Conservation (phyloP, 2,888 invertebrate species). For the Eupithecia tripunctaria region DNA sequence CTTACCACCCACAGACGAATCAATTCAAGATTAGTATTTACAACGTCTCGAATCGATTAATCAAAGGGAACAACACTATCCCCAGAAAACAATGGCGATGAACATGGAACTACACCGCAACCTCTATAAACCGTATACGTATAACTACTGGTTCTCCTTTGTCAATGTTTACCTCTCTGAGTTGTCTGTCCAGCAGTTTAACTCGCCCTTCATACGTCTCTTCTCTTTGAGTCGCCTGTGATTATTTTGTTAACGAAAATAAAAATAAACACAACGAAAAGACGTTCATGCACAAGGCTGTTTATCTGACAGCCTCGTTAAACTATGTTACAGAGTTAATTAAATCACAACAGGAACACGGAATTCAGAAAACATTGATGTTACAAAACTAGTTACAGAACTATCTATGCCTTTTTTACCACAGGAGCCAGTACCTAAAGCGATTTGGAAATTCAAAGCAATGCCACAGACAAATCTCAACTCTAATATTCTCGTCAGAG, state of each 20-base stretch:
- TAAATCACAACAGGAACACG: conserved; percentile 50
- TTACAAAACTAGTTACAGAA: conserved; percentile 61
- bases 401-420: conserved; percentile 64
- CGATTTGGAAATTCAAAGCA: not conserved
- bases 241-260: conserved; percentile 80
- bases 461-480: not conserved
- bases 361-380: conserved; percentile 58
- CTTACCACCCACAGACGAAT: conserved; percentile 51
- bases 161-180: conserved; percentile 93
- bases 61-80: conserved; percentile 51
- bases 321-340: conserved; percentile 50
- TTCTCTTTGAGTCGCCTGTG: conserved; percentile 97
- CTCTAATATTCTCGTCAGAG: not conserved
- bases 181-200: conserved; percentile 93
- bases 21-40: conserved; percentile 44
- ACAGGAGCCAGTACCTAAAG: conserved; percentile 23
- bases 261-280: conserved; percentile 65
- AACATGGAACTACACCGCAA: conserved; percentile 77
- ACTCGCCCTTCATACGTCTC: conserved; percentile 96
- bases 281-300: conserved; percentile 68
- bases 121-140: conserved; percentile 58
- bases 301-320: conserved; percentile 54
- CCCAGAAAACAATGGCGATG: conserved; percentile 72
- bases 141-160: conserved; percentile 61
- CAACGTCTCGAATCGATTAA: conserved; percentile 48